phyloP scores from a whole-genome alignment of 2,797 vertebrate species.

The Phoeniculus purpureus region DNA sequence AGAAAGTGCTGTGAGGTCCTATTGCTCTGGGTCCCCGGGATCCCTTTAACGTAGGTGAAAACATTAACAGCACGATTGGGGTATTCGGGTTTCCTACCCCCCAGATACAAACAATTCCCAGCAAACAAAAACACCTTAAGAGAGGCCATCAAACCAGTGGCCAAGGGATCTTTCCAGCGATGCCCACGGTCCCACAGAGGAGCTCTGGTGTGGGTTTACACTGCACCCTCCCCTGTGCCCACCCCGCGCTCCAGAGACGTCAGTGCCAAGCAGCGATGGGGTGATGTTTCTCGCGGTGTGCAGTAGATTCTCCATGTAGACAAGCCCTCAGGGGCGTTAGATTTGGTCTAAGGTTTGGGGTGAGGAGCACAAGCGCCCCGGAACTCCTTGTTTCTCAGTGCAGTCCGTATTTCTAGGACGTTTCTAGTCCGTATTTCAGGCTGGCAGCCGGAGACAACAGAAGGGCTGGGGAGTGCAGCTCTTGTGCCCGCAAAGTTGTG shows the following conservation, averaged over 20 bases:
- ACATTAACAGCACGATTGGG: accelerated
- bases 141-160: not conserved
- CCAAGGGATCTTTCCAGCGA: not conserved
- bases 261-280: not conserved
- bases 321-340: not conserved
- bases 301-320: slow-evolving; percentile 22
- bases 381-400: not conserved
- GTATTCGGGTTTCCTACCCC: not conserved
- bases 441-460: not conserved
- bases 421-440: not conserved
- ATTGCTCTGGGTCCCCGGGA: slow-evolving; percentile 4
- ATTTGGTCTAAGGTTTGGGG: not conserved
- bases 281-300: not conserved
- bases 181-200: not conserved
- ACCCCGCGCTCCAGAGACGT: not conserved
- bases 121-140: not conserved
- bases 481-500: not conserved
- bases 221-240: not conserved
- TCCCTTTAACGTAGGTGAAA: not conserved
- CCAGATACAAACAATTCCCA: not conserved
- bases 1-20: slow-evolving; percentile 12
- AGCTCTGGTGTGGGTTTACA: not conserved
- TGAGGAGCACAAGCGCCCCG: not conserved
- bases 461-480: not conserved
- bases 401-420: not conserved